Percentiles rank a stretch among this genome's conserved stretches.
phyloP scores from a whole-genome alignment of 1,140 invertebrate genomes.

The Bombus superbus region DNA sequence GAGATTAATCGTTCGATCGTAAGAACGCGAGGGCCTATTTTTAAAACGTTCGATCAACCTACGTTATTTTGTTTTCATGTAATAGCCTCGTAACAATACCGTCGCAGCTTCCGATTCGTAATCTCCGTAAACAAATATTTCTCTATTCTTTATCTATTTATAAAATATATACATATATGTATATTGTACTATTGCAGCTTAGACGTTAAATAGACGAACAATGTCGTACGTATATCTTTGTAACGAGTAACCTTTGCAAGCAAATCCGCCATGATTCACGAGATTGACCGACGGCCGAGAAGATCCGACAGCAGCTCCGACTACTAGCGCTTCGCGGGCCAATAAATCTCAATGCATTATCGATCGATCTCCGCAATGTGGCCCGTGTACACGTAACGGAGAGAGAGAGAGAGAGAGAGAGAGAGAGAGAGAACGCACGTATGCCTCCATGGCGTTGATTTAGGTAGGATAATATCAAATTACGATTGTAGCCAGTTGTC shows the following conservation, averaged over 20 bases:
- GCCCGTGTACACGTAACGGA: constrained; percentile 20
- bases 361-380: constrained; percentile 52
- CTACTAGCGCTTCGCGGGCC: constrained; percentile 63
- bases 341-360: constrained; percentile 70
- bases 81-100: too few relatives aligned
- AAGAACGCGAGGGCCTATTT: not conserved
- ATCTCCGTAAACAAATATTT: too few relatives aligned
- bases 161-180: too few relatives aligned
- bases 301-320: constrained; percentile 62
- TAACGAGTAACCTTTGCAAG: constrained; percentile 41
- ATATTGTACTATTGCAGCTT: not conserved
- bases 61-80: not conserved
- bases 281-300: constrained; percentile 66
- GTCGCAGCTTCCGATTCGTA: too few relatives aligned
- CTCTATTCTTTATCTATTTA: too few relatives aligned
- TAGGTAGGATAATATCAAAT: constrained; percentile 68
- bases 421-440: constrained; percentile 45
- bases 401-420: not conserved
- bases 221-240: constrained; percentile 39
- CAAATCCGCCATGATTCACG: constrained; percentile 67
- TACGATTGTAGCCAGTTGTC: constrained; percentile 56
- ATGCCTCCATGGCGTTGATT: constrained; percentile 55
- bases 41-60: not conserved
- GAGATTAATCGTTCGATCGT: not conserved
- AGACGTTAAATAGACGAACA: constrained; percentile 6